Base-by-base conservation (phyloP, 2,888 invertebrate genomes). In the Melangyna quadrimaculata region DNA sequence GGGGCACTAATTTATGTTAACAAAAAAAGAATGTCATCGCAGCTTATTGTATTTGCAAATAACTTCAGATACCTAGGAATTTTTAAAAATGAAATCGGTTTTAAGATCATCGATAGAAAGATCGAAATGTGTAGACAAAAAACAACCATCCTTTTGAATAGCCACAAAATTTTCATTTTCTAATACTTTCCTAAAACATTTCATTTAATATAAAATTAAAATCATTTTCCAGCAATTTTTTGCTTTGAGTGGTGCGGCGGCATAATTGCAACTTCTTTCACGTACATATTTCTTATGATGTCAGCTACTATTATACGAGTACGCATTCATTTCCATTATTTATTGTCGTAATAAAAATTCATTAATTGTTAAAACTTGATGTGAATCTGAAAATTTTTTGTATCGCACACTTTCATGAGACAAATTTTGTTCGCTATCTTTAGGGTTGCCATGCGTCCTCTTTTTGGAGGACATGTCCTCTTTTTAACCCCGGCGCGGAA, bases 271-370 rank as follows among this genome's bases (percentile, higher is more conserved):
- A 51, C 9, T 10, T n/a, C 12, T 32, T 63, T 59, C 53, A 72
- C 53, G 32, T 73, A 53, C 6, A n/a, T 10, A 43, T 7, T n/a
- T 24, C 12, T 35, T 32, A 61, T 69, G 53, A 74, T 74, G 53
- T 43, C 32, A 69, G 53, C 43, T 17, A 7, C 5, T 5, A 1
- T 0, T 9, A 7, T 43, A 40, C 2, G 6, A 12, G 35, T 12
- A 37, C n/a, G 1, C 14, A 43, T 17, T 40, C 40, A 19, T 45
- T 45, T 17, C 27, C 17, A 59, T 65, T 51, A 27, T 55, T 29
- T 59, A 35, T 8, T 22, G 14, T 14, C 2, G 27, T 32, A 55
- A 55, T 55, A 27, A 53, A 40, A 53, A 29, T 53, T 45, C 12
- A 67, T 29, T 29, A 14, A 48, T 43, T 63, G 67, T 57, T 48